Evolutionary conservation across 1,140 invertebrate species (phyloP).

Genomic region (Xylocopa sonorina): DNA sequence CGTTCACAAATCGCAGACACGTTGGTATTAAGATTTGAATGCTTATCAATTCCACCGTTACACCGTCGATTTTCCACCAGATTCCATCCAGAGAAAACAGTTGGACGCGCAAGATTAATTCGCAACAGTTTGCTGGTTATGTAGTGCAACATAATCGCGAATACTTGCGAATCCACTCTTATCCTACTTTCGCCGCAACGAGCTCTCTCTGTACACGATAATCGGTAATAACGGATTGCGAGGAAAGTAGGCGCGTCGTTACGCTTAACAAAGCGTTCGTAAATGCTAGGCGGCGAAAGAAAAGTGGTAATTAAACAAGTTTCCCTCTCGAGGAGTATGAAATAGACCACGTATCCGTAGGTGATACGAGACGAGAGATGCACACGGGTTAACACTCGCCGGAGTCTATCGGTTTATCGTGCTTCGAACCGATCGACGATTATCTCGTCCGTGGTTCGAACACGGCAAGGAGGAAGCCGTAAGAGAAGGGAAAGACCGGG

Average conservation of each 20-base stretch:
- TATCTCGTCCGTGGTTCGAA: conserved; percentile 26
- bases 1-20: too few relatives aligned
- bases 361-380: background rate
- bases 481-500: background rate
- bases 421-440: conserved; percentile 20
- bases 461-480: background rate
- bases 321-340: background rate
- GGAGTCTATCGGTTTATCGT: conserved; percentile 33
- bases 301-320: background rate
- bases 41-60: too few relatives aligned
- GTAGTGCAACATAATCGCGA: background rate
- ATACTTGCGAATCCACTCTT: background rate
- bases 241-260: too few relatives aligned
- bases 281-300: too few relatives aligned
- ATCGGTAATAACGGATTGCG: too few relatives aligned
- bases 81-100: too few relatives aligned
- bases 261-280: too few relatives aligned
- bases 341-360: conserved; percentile 15
- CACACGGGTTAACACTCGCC: conserved; percentile 25
- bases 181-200: background rate
- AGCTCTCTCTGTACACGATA: background rate
- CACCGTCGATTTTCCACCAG: background rate
- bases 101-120: background rate
- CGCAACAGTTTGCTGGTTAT: background rate
- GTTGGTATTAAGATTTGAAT: too few relatives aligned